These are phyloP conservation scores for Drosophila paulistorum DNA, from an alignment of 1,140 invertebrate species.

Conservation along the genomic window DNA sequence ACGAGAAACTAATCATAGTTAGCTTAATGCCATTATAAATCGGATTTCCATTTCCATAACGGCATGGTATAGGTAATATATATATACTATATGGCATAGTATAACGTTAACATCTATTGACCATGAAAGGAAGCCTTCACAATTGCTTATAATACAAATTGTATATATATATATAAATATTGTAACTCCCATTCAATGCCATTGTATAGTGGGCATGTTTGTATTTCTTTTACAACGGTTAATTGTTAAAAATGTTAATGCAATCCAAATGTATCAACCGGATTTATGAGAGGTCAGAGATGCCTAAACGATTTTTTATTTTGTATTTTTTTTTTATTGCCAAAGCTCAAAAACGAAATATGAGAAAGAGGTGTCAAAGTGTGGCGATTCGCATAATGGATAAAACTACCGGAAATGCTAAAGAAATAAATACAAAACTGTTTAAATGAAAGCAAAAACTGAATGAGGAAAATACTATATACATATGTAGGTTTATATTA, in stretches of 20 bases:
- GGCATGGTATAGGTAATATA: conserved; percentile 8
- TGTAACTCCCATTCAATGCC: conserved; percentile 41
- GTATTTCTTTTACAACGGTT: conserved; percentile 41
- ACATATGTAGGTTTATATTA: too few relatives aligned
- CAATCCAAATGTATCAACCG: conserved; percentile 37
- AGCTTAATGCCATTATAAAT: conserved; percentile 46
- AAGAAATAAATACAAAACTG: not conserved
- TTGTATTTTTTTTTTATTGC: not conserved
- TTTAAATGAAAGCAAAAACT: not conserved
- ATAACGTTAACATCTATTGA: conserved; percentile 20
- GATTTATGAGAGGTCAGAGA: conserved; percentile 44
- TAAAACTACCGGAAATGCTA: conserved; percentile 4
- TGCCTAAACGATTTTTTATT: not conserved
- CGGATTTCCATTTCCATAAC: conserved; percentile 50
- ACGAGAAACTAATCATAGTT: conserved; percentile 46
- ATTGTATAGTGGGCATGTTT: conserved; percentile 24
- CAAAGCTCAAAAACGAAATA: not conserved
- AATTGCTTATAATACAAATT: conserved; percentile 25
- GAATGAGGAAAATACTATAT: not conserved
- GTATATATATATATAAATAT: not conserved
- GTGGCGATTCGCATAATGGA: not conserved
- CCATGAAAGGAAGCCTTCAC: conserved; percentile 62
- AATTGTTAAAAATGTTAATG: conserved; percentile 57
- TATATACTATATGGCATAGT: too few relatives aligned
- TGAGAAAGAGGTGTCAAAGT: conserved; percentile 12